Conservation (phyloP, 2,113 vertebrate species). For the Oenanthe oenanthe region DNA sequence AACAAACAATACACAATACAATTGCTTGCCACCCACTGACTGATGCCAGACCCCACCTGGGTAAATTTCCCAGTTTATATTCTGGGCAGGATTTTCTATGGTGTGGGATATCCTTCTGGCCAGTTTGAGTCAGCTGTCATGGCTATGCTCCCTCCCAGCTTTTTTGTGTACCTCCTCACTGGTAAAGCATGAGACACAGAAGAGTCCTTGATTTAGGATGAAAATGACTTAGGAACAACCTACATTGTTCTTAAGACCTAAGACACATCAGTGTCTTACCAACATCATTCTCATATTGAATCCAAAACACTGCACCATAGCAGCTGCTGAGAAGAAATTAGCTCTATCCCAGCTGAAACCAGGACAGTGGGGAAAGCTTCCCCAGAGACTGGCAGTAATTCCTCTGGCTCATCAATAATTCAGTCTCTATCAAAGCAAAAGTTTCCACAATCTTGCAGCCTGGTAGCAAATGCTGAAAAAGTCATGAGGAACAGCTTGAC, state of each 20-base stretch:
- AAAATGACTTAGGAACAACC: background rate
- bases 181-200: background rate
- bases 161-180: background rate
- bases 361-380: background rate
- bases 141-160: background rate
- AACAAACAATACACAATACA: no score
- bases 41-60: background rate
- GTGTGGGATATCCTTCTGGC: background rate
- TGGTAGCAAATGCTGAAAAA: background rate
- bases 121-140: background rate
- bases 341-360: background rate
- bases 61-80: background rate
- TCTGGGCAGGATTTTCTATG: background rate
- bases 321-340: background rate
- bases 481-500: constrained; percentile 31
- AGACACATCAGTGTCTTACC: background rate
- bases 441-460: background rate
- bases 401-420: background rate
- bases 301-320: background rate
- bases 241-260: background rate
- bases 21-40: fast-evolving
- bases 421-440: background rate
- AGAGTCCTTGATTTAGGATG: background rate
- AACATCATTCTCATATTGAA: background rate
- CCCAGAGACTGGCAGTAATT: background rate